Evolutionary conservation across 1,140 invertebrate species (phyloP), one percentile per base, ranked within the genome.

Genomic region (Eciton burchellii): DNA sequence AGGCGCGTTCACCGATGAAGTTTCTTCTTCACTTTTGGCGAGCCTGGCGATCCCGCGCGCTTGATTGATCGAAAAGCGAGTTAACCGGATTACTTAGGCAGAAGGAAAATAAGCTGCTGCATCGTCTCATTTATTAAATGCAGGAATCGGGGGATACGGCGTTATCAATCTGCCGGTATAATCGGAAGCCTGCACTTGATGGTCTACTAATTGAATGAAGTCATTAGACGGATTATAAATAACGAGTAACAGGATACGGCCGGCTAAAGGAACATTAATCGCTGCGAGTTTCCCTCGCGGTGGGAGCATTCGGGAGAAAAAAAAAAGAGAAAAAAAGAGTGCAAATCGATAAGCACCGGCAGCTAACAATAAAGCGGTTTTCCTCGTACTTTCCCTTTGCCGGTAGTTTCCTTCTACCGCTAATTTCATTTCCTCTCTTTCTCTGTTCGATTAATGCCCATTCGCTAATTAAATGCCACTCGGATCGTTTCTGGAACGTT

Each of bases 391-490:
- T 47, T 63, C 49, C 71, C 41, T 66, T 82, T 68, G 43, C n/a
- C 35, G 14, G 14, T 41, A 72, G 54, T 72, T 70, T 74, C 47
- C 57, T 70, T 73, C 63, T 19, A 41, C 35, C 29, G 19, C 21
- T 74, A 68, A 88, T 88, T 88, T 88, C 73, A 88, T 88, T 88
- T 81, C 66, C 73, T 68, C 79, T 82, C 26, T 79, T n/a, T n/a
- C 57, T 77, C 70, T 68, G 63, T 68, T 72, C 47, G 63, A 88
- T 88, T 66, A 83, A 88, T 83, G 70, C 54, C 68, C 54, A 60
- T 60, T 52, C 63, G 45, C 59, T 88, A 88, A 88, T 88, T 88
- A 85, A 88, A 88, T 65, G 74, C 81, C 81, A 45, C 72, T 82
- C 43, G 29, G n/a, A 77, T 12, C 35, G 12, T 45, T 35, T 70